Evolutionary conservation across 2,888 invertebrate species (phyloP).

Genomic region (Tuta absoluta): DNA sequence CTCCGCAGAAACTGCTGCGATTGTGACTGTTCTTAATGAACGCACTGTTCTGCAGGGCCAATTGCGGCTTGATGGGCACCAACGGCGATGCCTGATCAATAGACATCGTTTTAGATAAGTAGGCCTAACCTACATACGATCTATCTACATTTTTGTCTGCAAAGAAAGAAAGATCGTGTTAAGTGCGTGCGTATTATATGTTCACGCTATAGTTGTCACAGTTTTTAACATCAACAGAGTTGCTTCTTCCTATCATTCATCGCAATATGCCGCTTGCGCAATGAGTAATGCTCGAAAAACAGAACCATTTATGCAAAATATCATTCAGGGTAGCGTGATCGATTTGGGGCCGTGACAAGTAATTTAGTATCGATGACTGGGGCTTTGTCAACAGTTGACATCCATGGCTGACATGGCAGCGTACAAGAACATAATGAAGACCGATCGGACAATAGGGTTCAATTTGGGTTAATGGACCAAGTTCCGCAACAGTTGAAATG

Average conservation of each 20-base stretch:
- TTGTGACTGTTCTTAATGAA: constrained; percentile 80
- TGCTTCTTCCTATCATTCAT: constrained; percentile 39
- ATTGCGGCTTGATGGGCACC: constrained; percentile 78
- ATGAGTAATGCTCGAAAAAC: not conserved
- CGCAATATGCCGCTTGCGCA: not conserved
- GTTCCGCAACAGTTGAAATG: constrained; percentile 45
- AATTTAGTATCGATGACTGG: constrained; percentile 43
- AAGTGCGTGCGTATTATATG: constrained; percentile 23
- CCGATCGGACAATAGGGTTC: constrained; percentile 56
- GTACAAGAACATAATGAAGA: constrained; percentile 56
- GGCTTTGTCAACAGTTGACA: constrained; percentile 46
- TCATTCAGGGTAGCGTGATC: constrained; percentile 39
- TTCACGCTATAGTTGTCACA: not conserved
- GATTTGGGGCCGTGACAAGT: constrained; percentile 36
- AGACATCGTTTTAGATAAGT: constrained; percentile 65
- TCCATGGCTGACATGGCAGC: constrained; percentile 47
- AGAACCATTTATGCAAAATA: constrained; percentile 26
- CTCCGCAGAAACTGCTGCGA: constrained; percentile 79
- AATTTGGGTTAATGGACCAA: constrained; percentile 67
- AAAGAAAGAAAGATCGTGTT: constrained; percentile 65
- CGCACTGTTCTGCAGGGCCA: constrained; percentile 70
- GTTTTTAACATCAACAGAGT: constrained; percentile 56
- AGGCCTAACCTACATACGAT: constrained; percentile 58
- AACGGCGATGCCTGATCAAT: constrained; percentile 78
- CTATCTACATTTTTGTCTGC: constrained; percentile 79